Conservation (phyloP, 2,888 invertebrate genomes). For the Eueremaeus valkanovi region DNA sequence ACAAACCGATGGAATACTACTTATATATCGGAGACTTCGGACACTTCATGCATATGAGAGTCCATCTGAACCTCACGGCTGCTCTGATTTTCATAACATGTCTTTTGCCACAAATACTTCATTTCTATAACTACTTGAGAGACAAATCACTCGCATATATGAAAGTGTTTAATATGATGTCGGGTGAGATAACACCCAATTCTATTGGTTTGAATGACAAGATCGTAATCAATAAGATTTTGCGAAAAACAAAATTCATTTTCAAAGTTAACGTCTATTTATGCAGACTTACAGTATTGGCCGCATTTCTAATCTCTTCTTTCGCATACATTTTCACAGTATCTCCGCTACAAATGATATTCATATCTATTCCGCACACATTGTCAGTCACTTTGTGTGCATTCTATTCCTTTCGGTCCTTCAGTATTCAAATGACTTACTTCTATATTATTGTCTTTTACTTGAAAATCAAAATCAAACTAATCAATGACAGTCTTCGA, state of each 20-base stretch:
- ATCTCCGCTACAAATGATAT: background rate
- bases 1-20: background rate
- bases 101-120: conserved; percentile 1
- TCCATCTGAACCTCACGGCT: conserved; percentile 31
- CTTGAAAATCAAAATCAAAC: background rate
- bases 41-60: no score
- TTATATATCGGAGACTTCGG: conserved; percentile 32
- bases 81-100: background rate
- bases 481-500: background rate
- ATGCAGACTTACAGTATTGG: background rate
- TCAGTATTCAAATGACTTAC: conserved; percentile 16
- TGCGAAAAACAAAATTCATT: background rate
- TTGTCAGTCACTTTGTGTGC: background rate
- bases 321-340: background rate
- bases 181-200: background rate
- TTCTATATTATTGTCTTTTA: conserved; percentile 28
- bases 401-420: background rate
- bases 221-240: background rate
- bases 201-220: background rate
- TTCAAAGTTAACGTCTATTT: background rate
- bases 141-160: background rate
- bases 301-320: conserved; percentile 1
- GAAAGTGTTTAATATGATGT: conserved; percentile 16
- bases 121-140: background rate
- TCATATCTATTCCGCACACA: conserved; percentile 24